Evolutionary conservation across 2,113 vertebrate species (phyloP).

Genomic region (Parotia lawesii): DNA sequence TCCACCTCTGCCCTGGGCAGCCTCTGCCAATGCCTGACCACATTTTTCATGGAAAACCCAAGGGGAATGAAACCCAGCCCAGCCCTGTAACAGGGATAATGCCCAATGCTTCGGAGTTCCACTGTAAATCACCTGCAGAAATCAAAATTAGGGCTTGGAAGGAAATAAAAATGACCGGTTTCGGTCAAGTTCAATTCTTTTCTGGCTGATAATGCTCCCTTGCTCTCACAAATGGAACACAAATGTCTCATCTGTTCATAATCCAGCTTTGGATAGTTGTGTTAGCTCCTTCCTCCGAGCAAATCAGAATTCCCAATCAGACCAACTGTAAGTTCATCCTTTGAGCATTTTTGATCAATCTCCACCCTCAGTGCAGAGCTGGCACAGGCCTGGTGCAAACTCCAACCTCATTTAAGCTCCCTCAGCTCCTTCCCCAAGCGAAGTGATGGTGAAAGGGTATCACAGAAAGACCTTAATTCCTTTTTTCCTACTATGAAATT

Average conservation of each 20-base stretch:
- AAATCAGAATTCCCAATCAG: background rate
- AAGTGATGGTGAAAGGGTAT: background rate
- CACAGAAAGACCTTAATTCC: background rate
- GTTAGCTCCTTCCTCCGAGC: rapidly evolving
- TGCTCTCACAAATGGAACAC: background rate
- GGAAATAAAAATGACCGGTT: background rate
- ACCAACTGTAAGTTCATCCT: background rate
- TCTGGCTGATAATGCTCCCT: background rate
- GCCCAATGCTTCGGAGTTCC: background rate
- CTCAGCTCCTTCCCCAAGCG: background rate
- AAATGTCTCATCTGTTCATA: background rate
- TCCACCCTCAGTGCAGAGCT: background rate
- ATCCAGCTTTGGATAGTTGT: background rate
- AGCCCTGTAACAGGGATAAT: background rate
- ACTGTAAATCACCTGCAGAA: background rate
- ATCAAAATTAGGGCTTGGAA: background rate
- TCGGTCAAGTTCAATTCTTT: background rate
- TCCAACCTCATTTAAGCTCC: background rate
- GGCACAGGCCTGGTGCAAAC: background rate
- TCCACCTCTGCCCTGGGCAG: background rate
- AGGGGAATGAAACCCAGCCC: background rate
- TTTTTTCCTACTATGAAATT: background rate
- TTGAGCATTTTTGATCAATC: background rate
- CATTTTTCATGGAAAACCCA: background rate
- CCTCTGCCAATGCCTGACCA: background rate